Conservation (phyloP, 2,113 vertebrate species). For the Caranx melampygus region DNA sequence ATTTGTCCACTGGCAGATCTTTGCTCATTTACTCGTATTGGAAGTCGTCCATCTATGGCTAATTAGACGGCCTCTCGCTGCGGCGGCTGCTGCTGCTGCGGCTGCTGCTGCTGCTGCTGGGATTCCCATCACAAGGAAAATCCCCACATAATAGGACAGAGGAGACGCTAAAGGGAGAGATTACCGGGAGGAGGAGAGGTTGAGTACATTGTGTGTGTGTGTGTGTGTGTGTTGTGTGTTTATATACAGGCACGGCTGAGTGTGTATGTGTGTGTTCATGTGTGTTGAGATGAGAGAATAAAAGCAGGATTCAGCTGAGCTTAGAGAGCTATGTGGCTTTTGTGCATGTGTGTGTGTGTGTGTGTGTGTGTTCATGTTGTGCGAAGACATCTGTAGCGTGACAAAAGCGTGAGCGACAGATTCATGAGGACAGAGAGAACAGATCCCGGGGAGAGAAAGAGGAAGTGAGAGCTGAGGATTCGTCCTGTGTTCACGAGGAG, state of each 20-base stretch:
- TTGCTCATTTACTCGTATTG: constrained; percentile 63
- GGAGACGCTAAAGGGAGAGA: constrained; percentile 60
- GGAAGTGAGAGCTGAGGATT: background rate
- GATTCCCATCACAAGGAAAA: constrained; percentile 73
- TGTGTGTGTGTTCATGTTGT: background rate
- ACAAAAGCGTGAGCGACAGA: background rate
- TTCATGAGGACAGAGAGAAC: background rate
- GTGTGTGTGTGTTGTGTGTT: constrained; percentile 24
- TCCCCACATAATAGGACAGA: constrained; percentile 70
- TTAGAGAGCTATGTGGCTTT: constrained; percentile 20
- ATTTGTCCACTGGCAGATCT: constrained; percentile 68
- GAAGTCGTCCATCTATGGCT: constrained; percentile 72
- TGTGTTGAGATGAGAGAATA: constrained; percentile 27
- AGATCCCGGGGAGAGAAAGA: constrained; percentile 12
- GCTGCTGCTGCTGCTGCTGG: constrained; percentile 37
- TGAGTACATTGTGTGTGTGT: constrained; percentile 6
- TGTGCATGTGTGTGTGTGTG: background rate
- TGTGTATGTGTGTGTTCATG: constrained; percentile 26
- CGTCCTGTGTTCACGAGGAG: background rate
- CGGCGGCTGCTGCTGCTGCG: too few relatives aligned
- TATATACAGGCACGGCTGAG: background rate
- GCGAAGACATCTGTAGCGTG: constrained; percentile 18
- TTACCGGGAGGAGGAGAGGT: constrained; percentile 43
- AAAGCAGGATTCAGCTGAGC: constrained; percentile 38
- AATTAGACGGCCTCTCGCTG: constrained; percentile 65